Evolutionary conservation across 2,113 vertebrate genomes (phyloP).

Genomic region (Brachionichthys hirsutus): DNA sequence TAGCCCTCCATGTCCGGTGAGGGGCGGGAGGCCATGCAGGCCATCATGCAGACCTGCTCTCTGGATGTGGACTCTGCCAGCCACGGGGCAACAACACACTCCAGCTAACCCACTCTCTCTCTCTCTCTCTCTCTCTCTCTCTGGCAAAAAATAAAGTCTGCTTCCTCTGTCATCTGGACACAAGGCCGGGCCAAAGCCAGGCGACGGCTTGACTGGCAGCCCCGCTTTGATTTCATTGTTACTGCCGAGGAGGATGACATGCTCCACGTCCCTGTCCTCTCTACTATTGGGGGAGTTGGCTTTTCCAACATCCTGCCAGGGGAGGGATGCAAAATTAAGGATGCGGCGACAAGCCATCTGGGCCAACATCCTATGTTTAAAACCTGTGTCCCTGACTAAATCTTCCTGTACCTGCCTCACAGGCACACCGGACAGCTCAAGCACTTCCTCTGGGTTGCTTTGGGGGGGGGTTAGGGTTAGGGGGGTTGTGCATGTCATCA

Average conservation of each 20-base stretch:
- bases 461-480: no score
- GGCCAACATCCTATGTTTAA: slow-evolving; percentile 74
- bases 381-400: slow-evolving; percentile 68
- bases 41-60: slow-evolving; percentile 87
- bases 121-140: slow-evolving; percentile 16
- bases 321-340: slow-evolving; percentile 65
- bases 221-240: slow-evolving; percentile 76
- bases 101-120: slow-evolving; percentile 18
- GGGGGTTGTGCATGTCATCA: slow-evolving; percentile 62
- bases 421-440: slow-evolving; percentile 68
- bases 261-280: slow-evolving; percentile 59
- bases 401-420: slow-evolving; percentile 77
- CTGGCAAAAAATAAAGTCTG: slow-evolving; percentile 42
- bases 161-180: slow-evolving; percentile 68
- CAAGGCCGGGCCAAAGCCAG: slow-evolving; percentile 63
- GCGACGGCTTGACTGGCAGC: slow-evolving; percentile 66
- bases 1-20: slow-evolving; percentile 67
- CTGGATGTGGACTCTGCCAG: slow-evolving; percentile 83
- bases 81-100: slow-evolving; percentile 27
- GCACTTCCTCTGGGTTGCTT: slow-evolving; percentile 64
- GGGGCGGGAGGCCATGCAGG: slow-evolving; percentile 78
- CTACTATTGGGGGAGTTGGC: slow-evolving; percentile 49
- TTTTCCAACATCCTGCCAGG: slow-evolving; percentile 77
- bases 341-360: slow-evolving; percentile 75
- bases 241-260: slow-evolving; percentile 60